Conservation (phyloP, 1,140 invertebrate species). For the Hirudo medicinalis region DNA sequence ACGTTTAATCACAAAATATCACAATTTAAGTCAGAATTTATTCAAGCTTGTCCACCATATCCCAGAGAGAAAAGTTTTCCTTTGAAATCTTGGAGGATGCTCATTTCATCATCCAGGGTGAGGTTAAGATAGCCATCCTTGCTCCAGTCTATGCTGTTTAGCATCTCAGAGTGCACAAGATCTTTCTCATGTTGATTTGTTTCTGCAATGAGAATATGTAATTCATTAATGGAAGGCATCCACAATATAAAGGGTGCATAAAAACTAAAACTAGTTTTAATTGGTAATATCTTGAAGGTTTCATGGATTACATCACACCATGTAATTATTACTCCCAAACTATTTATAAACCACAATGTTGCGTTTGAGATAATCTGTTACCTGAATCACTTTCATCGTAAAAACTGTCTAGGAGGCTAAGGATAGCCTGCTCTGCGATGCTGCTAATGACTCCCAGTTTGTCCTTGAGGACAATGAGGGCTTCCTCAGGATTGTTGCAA, state of each 20-base stretch:
- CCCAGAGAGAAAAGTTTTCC: background rate
- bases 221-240: background rate
- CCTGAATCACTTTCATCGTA: no score
- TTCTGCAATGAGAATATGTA: background rate
- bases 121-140: conserved; percentile 37
- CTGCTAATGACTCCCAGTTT: no score
- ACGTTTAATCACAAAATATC: no score
- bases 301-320: background rate
- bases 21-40: no score
- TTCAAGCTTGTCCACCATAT: no score
- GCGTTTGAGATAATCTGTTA: no score
- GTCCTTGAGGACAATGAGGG: no score
- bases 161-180: conserved; percentile 27
- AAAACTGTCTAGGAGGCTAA: no score
- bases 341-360: background rate
- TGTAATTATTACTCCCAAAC: background rate
- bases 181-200: conserved; percentile 23
- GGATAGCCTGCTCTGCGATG: no score
- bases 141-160: conserved; percentile 30
- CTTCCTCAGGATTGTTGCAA: no score
- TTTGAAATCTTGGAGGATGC: conserved; percentile 31
- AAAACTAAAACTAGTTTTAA: no score
- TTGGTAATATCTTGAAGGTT: background rate
- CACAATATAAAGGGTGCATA: background rate
- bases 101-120: conserved; percentile 31